Conservation (phyloP, 2,888 invertebrate genomes). For the Didymodactylos carnosus region DNA sequence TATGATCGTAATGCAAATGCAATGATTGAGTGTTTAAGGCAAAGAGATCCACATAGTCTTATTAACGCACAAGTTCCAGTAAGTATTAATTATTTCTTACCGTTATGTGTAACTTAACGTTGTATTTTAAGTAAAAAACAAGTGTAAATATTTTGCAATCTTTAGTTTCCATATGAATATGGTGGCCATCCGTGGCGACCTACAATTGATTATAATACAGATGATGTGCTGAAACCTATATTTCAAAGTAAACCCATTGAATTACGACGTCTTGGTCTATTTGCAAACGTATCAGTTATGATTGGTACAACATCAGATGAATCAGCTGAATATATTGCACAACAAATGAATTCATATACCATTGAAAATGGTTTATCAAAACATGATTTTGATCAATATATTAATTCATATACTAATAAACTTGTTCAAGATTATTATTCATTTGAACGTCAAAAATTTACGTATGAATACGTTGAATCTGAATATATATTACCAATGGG, state of each 20-base stretch:
- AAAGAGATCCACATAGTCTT: slow-evolving; percentile 26
- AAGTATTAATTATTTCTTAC: background rate
- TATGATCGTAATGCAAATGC: slow-evolving; percentile 17
- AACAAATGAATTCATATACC: background rate
- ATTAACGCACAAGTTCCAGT: slow-evolving; percentile 24
- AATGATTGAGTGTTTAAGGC: slow-evolving; percentile 29
- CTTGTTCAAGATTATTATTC: background rate
- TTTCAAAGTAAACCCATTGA: slow-evolving; percentile 3
- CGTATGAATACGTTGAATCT: background rate
- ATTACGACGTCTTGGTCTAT: slow-evolving; percentile 8
- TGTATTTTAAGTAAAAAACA: too few relatives aligned
- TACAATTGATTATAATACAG: slow-evolving; percentile 2
- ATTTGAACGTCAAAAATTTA: background rate
- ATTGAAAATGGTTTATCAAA: background rate
- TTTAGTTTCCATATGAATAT: slow-evolving; percentile 1
- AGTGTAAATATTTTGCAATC: too few relatives aligned
- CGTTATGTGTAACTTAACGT: too few relatives aligned
- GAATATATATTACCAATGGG: background rate
- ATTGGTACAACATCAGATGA: slow-evolving; percentile 10
- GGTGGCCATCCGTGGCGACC: slow-evolving; percentile 14
- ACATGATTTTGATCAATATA: background rate
- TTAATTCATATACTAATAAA: background rate
- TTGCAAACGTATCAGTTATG: slow-evolving; percentile 9
- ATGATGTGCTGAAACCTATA: slow-evolving; percentile 1
- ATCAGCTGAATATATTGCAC: slow-evolving; percentile 7